Percentiles rank a stretch among this genome's conserved stretches.
These are phyloP conservation scores for Cydia pomonella DNA, from an alignment of 1,140 invertebrate species.

Conservation along the genomic window DNA sequence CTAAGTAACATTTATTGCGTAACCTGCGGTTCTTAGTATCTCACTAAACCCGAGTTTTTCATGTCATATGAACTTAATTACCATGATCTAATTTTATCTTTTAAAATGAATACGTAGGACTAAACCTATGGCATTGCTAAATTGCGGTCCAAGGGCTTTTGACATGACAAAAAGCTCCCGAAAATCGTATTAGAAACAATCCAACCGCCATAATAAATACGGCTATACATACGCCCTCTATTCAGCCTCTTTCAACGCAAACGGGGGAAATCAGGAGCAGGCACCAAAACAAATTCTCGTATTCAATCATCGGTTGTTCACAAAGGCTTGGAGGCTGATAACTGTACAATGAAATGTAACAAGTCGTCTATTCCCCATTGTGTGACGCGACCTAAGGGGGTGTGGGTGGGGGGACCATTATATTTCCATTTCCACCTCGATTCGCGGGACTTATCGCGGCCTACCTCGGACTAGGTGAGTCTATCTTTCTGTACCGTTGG, in stretches of 20 bases:
- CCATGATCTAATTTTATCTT: no score
- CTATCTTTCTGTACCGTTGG: conserved; percentile 78
- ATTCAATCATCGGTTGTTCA: conserved; percentile 77
- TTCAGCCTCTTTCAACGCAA: conserved; percentile 46
- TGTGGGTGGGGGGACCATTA: conserved; percentile 58
- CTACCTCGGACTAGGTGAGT: conserved; percentile 74
- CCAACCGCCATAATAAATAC: conserved; percentile 16
- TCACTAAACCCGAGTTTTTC: no score
- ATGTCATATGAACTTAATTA: no score
- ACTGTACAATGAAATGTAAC: conserved; percentile 80
- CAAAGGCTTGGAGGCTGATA: conserved; percentile 77
- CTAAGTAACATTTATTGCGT: no score
- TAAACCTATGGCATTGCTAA: neutral
- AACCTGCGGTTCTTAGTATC: no score
- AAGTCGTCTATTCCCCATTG: conserved; percentile 77
- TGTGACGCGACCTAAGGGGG: conserved; percentile 52
- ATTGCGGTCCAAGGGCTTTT: neutral
- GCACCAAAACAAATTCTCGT: conserved; percentile 76
- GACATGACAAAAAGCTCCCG: conserved; percentile 11
- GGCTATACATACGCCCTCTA: conserved; percentile 30
- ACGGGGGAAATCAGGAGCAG: conserved; percentile 71
- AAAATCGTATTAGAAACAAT: conserved; percentile 30
- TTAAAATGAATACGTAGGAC: neutral
- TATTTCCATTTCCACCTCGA: conserved; percentile 80
- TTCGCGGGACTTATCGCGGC: conserved; percentile 75